Base-by-base conservation (phyloP, 2,113 vertebrate genomes). In the Ia io region DNA sequence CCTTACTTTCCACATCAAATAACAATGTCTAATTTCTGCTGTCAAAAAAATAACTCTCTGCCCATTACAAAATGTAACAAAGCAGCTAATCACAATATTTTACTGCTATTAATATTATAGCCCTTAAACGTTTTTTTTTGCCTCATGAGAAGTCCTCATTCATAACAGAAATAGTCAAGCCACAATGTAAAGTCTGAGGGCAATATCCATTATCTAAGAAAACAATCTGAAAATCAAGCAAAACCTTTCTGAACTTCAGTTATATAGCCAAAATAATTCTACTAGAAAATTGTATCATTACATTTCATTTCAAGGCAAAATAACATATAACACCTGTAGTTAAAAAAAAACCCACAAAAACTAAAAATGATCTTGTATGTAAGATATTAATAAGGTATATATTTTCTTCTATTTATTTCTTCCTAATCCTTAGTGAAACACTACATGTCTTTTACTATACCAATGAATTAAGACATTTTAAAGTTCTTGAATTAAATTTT, bases 401-500 rank as follows among this genome's bases (percentile, higher is more conserved):
- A 35, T n/a, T 9, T 83, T 74, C 67, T 85, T 86, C 16, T 83
- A 16, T 59, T 59, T 63, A 77, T 91, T 51, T 78, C 12, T 92
- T 42, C 42, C 12, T 49, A n/a, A n/a, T 25, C 40, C 2, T 92
- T 47, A 87, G 23, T 74, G 56, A 83, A 83, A 83, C 37, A 79
- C 5, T 67, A 88, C 76, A 84, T 80, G 13, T 53, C 51, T 47
- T 28, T 56, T 28, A 74, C 14, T 63, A 16, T 73, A 73, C 67
- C 65, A 86, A 0, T 79, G 32, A 91, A 78, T 20, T 74, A 30
- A 89, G 63, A 74, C 12, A 47, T 86, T 65, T 80, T 59, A 65
- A 92, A 92, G n/a, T 84, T 37, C 69, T 7, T 86, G 49, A 92
- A 69, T 71, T 77, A 42, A 86, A 69, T 69, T 73, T 87, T 59